A percentile compares a stretch with the other conserved stretches of the same genome.
Evolutionary conservation across 2,113 vertebrate genomes (phyloP).

Genomic region (Electrona antarctica): DNA sequence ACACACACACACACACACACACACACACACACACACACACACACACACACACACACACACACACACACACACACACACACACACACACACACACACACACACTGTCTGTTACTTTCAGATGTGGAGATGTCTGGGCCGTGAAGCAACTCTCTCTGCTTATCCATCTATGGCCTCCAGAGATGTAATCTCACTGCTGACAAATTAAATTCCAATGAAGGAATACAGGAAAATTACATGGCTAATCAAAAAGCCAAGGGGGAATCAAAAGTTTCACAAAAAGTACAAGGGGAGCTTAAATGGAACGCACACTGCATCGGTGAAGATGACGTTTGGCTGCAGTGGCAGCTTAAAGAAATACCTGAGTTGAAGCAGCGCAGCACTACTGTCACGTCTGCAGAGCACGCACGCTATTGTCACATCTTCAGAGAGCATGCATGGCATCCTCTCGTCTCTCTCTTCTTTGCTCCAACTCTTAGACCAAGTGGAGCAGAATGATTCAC

Average conservation of each 20-base stretch:
- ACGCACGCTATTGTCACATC: conserved; percentile 18
- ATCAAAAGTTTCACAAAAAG: conserved; percentile 65
- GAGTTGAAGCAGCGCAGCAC: conserved; percentile 30
- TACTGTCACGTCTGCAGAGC: conserved; percentile 40
- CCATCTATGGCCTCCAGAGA: conserved; percentile 46
- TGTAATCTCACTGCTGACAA: conserved; percentile 42
- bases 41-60: conserved; percentile 23
- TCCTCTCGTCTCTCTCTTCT: conserved; percentile 24
- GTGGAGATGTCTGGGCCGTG: conserved; percentile 55
- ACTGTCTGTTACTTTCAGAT: conserved; percentile 38
- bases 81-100: conserved; percentile 8
- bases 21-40: conserved; percentile 23
- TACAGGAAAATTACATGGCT: conserved; percentile 63
- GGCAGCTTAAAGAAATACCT: conserved; percentile 3
- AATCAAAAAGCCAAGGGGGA: conserved; percentile 58
- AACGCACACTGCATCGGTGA: conserved; percentile 42
- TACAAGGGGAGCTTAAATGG: conserved; percentile 56
- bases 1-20: conserved; percentile 21
- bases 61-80: conserved; percentile 9
- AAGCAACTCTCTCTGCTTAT: conserved; percentile 50
- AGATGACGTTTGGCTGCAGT: conserved; percentile 45
- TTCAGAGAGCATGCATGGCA: conserved; percentile 11
- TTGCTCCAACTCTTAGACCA: conserved; percentile 58
- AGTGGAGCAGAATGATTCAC: conserved; percentile 82
- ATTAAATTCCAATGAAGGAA: conserved; percentile 63